Conservation (phyloP, 2,797 vertebrate species). For the Uromys caudimaculatus region DNA sequence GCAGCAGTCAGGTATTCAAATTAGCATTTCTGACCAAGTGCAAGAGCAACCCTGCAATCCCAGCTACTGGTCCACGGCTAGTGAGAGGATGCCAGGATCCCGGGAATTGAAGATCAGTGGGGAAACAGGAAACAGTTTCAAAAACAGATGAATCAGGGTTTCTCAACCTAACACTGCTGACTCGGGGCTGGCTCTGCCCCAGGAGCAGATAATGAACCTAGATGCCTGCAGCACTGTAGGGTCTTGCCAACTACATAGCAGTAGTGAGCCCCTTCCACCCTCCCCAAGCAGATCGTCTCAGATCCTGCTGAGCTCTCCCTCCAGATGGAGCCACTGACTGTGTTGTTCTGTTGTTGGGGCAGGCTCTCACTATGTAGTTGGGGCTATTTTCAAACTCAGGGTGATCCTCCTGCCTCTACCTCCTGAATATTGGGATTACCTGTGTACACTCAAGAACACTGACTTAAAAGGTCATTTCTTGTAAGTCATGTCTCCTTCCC, state of each 20-base stretch:
- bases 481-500: neutral
- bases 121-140: neutral
- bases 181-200: accelerated
- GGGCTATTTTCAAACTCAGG: neutral
- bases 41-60: neutral
- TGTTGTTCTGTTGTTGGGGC: neutral
- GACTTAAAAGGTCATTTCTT: neutral
- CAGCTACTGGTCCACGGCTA: neutral
- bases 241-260: neutral
- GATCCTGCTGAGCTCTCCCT: neutral
- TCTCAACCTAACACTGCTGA: neutral
- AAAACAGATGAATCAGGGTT: neutral
- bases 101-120: neutral
- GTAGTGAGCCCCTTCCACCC: neutral
- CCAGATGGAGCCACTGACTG: neutral
- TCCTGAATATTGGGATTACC: neutral
- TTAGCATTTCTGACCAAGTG: neutral
- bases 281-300: neutral
- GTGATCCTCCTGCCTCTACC: neutral
- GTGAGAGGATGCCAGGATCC: neutral
- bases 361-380: neutral
- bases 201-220: accelerated
- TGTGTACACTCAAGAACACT: neutral
- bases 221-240: no score
- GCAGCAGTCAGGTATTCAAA: neutral